phyloP scores from a whole-genome alignment of 2,888 invertebrate species.

The Eustalomyia histrio region DNA sequence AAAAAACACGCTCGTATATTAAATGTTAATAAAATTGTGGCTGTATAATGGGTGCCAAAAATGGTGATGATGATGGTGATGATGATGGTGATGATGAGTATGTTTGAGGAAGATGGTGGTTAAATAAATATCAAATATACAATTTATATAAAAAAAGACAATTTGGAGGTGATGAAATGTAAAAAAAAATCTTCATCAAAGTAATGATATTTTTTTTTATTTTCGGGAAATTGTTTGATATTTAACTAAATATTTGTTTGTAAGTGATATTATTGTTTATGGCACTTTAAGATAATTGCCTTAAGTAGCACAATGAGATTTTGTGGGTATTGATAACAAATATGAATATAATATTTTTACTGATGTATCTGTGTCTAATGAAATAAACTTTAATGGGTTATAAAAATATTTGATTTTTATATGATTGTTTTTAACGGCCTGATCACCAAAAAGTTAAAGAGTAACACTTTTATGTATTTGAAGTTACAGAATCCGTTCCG shows the following conservation, averaged over 20 bases:
- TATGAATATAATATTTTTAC: constrained; percentile 27
- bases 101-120: constrained; percentile 42
- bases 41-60: constrained; percentile 10
- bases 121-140: constrained; percentile 56
- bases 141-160: constrained; percentile 8
- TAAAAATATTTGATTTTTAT: constrained; percentile 36
- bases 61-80: constrained; percentile 9
- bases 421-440: constrained; percentile 24
- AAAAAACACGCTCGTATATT: constrained; percentile 31
- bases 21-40: constrained; percentile 51
- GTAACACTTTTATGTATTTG: no score
- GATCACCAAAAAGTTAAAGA: background rate
- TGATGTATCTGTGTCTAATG: constrained; percentile 18
- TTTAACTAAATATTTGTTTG: constrained; percentile 54
- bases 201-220: constrained; percentile 45
- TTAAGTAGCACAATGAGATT: constrained; percentile 7
- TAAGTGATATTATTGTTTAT: constrained; percentile 24
- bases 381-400: constrained; percentile 47
- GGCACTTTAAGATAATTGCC: constrained; percentile 56
- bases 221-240: constrained; percentile 53
- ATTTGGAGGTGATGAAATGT: constrained; percentile 56
- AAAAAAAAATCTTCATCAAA: constrained; percentile 29
- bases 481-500: no score
- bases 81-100: constrained; percentile 17
- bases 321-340: constrained; percentile 19